Evolutionary conservation across 2,888 invertebrate species (phyloP), one percentile per base, ranked within the genome.

Genomic region (Pristionchus japonicus): DNA sequence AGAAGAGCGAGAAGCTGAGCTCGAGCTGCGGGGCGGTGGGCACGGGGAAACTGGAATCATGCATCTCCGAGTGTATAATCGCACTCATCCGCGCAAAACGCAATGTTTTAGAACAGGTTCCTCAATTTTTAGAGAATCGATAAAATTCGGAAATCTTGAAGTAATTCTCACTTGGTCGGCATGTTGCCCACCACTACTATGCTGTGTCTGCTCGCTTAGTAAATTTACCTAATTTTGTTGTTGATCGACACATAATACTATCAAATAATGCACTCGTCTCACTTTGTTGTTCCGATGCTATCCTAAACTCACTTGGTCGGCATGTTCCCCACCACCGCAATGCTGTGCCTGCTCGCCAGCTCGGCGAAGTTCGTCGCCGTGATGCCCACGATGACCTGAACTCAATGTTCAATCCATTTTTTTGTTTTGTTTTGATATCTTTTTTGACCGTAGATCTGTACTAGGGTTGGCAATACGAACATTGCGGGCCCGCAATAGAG

Each of bases 281-380:
- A n/a, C n/a, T n/a, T n/a, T n/a, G n/a, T n/a, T n/a, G n/a, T n/a
- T n/a, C n/a, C n/a, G n/a, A n/a, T n/a, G n/a, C n/a, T n/a, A n/a
- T n/a, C n/a, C n/a, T 70, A 4, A 70, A 85, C 90, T 89, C 40
- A 93, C 92, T 92, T 91, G 3, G 94, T 94, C 9, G 94, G 93
- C 77, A 94, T 93, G 86, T 93, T 93, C 7, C 93, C 93, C 20
- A 94, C 94, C 4, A 94, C 94, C 27, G 90, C 90, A 40, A 94
- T 91, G 52, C 92, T 89, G 89, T 94, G 92, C 40, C 93, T 89
- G 37, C 89, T 90, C 4, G 93, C 92, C 6, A 94, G 90, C 87
- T 94, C 93, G 7, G 93, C 94, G 83, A 92, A 94, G 67, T 93
- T 93, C 1, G 94, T 94, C 27, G 94, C 94, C 34, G 94, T 93